These are phyloP conservation scores for Pseudochirops corinnae DNA, from an alignment of 2,797 vertebrate genomes.

Conservation along the genomic window DNA sequence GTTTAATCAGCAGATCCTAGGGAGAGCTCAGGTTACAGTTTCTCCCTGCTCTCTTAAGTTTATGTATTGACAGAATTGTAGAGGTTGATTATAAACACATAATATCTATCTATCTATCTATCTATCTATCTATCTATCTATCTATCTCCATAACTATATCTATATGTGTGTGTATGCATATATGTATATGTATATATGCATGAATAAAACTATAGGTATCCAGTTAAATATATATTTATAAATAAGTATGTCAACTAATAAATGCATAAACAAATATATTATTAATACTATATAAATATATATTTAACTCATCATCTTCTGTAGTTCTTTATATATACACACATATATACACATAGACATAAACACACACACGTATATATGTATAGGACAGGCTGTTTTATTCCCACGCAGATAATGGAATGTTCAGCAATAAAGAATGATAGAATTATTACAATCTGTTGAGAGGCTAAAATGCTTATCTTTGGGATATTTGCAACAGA, in stretches of 20 bases:
- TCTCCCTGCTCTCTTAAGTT: not conserved
- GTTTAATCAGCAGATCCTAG: not conserved
- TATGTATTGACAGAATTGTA: not conserved
- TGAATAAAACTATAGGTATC: not conserved
- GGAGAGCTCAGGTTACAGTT: not conserved
- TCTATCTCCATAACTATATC: too few species aligned
- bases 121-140: too few species aligned
- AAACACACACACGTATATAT: not conserved
- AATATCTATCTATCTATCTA: not conserved
- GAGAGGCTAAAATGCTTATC: not conserved
- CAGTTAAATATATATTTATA: not conserved
- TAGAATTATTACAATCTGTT: not conserved
- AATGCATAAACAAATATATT: not conserved
- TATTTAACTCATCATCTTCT: not conserved
- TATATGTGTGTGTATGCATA: not conserved
- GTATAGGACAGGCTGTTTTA: not conserved
- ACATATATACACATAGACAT: not conserved
- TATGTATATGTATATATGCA: not conserved
- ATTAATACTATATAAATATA: not conserved
- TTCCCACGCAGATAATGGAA: not conserved
- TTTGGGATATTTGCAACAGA: not conserved
- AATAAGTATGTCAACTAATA: not conserved
- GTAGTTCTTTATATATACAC: not conserved
- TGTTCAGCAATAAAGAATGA: not conserved
- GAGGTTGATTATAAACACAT: not conserved